These are phyloP conservation scores for Napeogenes sylphis DNA, from an alignment of 2,888 invertebrate genomes.

Conservation along the genomic window DNA sequence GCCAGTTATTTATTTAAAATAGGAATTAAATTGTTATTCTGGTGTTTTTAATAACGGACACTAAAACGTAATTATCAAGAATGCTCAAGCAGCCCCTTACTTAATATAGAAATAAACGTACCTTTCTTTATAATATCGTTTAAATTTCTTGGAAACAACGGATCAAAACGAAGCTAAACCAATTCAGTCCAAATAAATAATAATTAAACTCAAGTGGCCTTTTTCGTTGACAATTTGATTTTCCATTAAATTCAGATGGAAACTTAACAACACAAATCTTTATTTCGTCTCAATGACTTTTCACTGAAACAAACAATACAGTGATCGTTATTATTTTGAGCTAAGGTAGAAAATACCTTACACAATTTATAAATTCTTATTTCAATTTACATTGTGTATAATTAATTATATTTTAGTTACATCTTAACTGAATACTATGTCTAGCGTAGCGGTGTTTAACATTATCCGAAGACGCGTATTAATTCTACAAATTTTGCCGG, in stretches of 20 bases:
- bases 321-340: not conserved
- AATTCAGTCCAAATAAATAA: constrained; percentile 31
- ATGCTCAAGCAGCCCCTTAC: not conserved
- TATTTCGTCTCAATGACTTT: constrained; percentile 26
- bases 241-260: constrained; percentile 33
- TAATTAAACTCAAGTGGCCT: constrained; percentile 30
- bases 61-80: constrained; percentile 5
- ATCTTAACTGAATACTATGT: not conserved
- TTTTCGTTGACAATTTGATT: constrained; percentile 31
- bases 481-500: constrained; percentile 2
- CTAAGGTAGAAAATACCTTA: too few species aligned
- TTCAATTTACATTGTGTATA: too few species aligned
- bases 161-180: constrained; percentile 21
- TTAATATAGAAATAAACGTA: constrained; percentile 15
- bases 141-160: constrained; percentile 26
- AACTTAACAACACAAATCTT: constrained; percentile 22
- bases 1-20: too few species aligned
- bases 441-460: not conserved
- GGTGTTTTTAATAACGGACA: not conserved
- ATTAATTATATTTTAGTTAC: too few species aligned
- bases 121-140: constrained; percentile 15
- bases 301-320: constrained; percentile 34
- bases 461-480: not conserved
- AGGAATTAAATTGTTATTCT: not conserved
- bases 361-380: too few species aligned